A percentile compares a stretch with the other conserved stretches of the same genome.
Evolutionary conservation across 2,797 vertebrate genomes (phyloP).

Genomic region (Neoniphon sammara): DNA sequence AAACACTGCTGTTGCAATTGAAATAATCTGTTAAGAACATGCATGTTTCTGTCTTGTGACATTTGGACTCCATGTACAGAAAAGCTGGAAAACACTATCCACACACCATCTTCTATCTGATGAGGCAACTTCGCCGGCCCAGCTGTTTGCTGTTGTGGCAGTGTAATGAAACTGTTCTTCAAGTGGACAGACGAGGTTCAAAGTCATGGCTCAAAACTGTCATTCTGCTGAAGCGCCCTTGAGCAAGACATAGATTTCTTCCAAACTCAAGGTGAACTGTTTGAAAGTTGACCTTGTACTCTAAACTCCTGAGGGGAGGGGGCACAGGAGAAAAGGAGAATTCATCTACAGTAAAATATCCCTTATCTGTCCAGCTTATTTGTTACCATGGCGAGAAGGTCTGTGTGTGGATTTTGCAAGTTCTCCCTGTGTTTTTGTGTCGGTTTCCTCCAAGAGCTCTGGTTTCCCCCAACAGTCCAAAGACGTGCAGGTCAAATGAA

Average conservation of each 20-base stretch:
- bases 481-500: constrained; percentile 66
- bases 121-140: no score
- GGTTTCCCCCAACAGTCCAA: constrained; percentile 47
- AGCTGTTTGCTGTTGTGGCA: no score
- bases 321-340: constrained; percentile 36
- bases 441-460: constrained; percentile 28
- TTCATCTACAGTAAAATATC: constrained; percentile 28
- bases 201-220: no score
- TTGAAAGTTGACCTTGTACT: no score
- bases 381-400: constrained; percentile 20
- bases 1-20: background rate
- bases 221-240: no score
- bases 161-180: no score
- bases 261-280: no score
- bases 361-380: background rate
- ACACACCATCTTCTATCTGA: no score
- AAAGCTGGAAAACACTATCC: no score
- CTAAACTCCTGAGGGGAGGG: background rate
- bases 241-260: no score
- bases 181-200: no score
- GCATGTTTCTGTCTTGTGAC: background rate
- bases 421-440: constrained; percentile 23
- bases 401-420: constrained; percentile 16
- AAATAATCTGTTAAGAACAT: background rate
- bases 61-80: no score